A percentile compares a stretch with the other conserved stretches of the same genome.
These are phyloP conservation scores for cattle (Bos taurus) DNA, from an alignment of 2,113 vertebrate species.

Conservation along the genomic window ARS-UCD2.0 NC_037330.1:36604501-36605000, in stretches of 20 bases:
- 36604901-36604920: neutral
- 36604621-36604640: neutral
- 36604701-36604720: neutral
- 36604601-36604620: neutral
- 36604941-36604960: neutral
- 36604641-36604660: neutral
- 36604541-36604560: neutral
- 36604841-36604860: neutral
- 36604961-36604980: neutral
- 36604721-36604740: neutral
- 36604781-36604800: neutral
- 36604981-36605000: neutral
- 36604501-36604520: neutral
- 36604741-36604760: neutral
- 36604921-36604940: neutral
- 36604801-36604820: neutral
- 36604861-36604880: neutral
- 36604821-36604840: neutral
- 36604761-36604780: neutral
- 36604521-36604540: neutral
- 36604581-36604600: neutral
- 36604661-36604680: neutral
- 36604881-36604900: neutral
- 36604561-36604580: neutral
- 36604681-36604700: neutral